Evolutionary conservation across 2,113 vertebrate species (phyloP).

Genomic region (Pandion haliaetus): DNA sequence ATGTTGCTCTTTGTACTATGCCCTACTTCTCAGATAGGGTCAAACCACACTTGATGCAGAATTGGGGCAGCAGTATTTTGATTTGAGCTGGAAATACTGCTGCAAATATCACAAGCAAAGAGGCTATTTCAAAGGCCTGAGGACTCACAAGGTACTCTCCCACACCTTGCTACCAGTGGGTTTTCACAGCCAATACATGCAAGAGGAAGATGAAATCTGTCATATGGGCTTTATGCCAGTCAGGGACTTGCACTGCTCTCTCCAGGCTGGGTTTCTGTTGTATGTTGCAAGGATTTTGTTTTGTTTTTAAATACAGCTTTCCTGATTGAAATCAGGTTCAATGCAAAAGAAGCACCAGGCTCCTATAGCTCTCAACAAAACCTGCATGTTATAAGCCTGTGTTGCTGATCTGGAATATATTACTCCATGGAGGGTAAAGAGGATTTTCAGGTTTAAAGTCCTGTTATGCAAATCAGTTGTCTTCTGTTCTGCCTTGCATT

Average conservation of each 20-base stretch:
- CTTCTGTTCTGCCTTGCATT: conserved; percentile 30
- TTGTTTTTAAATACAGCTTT: conserved; percentile 5
- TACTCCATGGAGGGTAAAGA: conserved; percentile 42
- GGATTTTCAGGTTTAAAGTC: conserved; percentile 54
- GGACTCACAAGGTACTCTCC: background rate
- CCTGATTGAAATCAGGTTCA: background rate
- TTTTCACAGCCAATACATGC: background rate
- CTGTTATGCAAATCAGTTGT: conserved; percentile 53
- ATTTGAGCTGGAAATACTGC: background rate
- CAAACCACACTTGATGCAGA: background rate
- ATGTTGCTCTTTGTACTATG: accelerated
- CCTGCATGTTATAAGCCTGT: background rate
- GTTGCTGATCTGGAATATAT: conserved; percentile 18
- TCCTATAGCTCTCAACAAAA: background rate
- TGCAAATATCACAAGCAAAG: background rate
- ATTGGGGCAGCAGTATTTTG: background rate
- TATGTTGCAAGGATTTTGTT: background rate
- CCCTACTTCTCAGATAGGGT: background rate
- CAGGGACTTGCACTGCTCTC: accelerated
- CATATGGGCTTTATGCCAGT: background rate
- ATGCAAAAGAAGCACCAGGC: background rate
- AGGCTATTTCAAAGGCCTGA: background rate
- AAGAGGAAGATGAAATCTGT: background rate
- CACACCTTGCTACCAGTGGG: background rate
- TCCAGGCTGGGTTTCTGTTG: background rate